Evolutionary conservation across 2,113 vertebrate species (phyloP).

Genomic region (Gallinago media): DNA sequence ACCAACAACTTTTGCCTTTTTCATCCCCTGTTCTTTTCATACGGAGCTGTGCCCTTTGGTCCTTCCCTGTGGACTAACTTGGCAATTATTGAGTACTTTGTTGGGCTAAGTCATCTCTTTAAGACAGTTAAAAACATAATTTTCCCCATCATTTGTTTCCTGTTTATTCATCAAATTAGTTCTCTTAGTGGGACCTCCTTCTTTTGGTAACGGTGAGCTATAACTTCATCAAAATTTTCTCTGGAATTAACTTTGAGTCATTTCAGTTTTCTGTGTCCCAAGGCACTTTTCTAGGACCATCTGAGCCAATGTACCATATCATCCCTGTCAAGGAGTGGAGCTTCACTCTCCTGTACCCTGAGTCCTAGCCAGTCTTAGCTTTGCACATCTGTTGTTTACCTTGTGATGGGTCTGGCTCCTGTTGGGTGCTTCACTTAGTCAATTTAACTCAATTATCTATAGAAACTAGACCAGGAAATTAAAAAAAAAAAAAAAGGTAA

Average conservation of each 20-base stretch:
- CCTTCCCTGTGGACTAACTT: not conserved
- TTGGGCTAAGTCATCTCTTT: not conserved
- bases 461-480: not conserved
- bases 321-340: not conserved
- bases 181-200: not conserved
- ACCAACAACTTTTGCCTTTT: not conserved
- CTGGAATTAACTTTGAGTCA: not conserved
- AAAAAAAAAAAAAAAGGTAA: not conserved
- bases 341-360: not conserved
- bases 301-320: not conserved
- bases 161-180: not conserved
- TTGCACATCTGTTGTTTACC: not conserved
- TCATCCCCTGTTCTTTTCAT: not conserved
- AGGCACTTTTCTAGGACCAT: not conserved
- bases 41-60: not conserved
- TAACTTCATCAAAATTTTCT: not conserved
- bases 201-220: not conserved
- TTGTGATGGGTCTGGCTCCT: not conserved
- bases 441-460: not conserved
- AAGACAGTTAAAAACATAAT: not conserved
- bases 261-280: not conserved
- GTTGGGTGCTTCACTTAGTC: not conserved
- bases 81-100: not conserved
- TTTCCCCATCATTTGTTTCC: accelerated
- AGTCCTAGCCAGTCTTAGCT: not conserved